Evolutionary conservation across 2,113 vertebrate species (phyloP), one percentile per base, ranked within the genome.

Genomic region (Megalops atlanticus): DNA sequence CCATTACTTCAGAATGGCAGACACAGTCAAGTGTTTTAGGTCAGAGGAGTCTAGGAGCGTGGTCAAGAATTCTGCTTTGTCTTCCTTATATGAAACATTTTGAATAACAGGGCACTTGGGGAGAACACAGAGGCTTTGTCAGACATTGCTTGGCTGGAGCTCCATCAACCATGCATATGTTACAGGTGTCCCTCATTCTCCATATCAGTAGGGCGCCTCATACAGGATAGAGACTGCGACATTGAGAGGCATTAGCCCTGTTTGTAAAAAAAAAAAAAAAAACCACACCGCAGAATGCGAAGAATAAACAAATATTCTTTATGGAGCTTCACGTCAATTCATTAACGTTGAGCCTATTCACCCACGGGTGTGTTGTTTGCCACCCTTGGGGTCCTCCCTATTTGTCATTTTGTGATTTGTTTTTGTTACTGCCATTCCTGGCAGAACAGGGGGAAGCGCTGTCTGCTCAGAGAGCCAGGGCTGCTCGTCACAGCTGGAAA

Each of bases 371-470:
- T 90, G 85, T 89, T 88, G 85, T 85, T 82, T 84, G 70, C 68
- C 83, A 43, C 87, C 82, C 84, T 91, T 84, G n/a, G 81, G 79
- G 79, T 79, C 24, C 80, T 77, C 84, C 81, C 88, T 86, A 89
- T 92, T 93, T 92, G 89, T 91, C 91, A 92, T 86, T 86, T 81
- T 85, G 86, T 85, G 85, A 91, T 90, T 91, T 89, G 81, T 91
- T 90, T 91, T 89, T 84, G 82, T 83, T 82, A 27, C 84, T 83
- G 85, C 84, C 69, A 71, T 85, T 86, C 80, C 79, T 84, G 85
- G 88, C 80, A 31, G 39, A 80, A 38, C 90, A 90, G 90, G 86
- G 90, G 89, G 86, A 91, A 87, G 85, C 81, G 88, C 87, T 89
- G 91, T 89, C 88, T 89, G 85, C 85, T 87, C 72, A 3, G 81